These are phyloP conservation scores for Oreortyx pictus DNA, from an alignment of 2,797 vertebrate genomes.

Conservation along the genomic window DNA sequence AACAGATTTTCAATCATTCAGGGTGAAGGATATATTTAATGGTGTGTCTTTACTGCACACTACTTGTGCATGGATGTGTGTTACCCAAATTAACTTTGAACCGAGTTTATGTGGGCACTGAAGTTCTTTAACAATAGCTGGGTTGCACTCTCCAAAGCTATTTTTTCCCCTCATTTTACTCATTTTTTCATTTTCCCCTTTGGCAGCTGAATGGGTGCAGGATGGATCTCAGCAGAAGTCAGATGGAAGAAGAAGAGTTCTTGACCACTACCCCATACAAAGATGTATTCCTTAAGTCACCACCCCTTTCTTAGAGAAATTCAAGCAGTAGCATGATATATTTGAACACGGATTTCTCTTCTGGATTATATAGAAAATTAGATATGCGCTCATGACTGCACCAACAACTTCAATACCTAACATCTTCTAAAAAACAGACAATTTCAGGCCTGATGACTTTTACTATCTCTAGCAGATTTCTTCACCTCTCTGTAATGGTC, in stretches of 20 bases:
- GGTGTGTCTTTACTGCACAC: neutral
- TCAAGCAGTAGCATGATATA: neutral
- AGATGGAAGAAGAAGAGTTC: neutral
- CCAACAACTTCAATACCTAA: neutral
- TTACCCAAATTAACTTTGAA: neutral
- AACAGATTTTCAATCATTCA: neutral
- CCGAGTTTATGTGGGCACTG: neutral
- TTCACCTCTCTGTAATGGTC: neutral
- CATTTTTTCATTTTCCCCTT: neutral
- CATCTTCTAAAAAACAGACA: neutral
- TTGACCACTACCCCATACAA: neutral
- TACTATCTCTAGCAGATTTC: neutral
- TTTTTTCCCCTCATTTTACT: accelerated
- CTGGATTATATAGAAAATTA: neutral
- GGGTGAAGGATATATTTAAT: neutral
- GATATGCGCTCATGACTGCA: accelerated
- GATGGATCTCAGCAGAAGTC: neutral
- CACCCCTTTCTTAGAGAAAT: neutral
- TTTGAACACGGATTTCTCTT: neutral
- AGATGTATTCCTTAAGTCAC: neutral
- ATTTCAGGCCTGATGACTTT: neutral
- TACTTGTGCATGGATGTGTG: neutral
- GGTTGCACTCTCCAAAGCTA: neutral
- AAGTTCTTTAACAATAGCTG: neutral
- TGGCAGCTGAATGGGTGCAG: neutral